phyloP scores from a whole-genome alignment of 2,888 invertebrate species.

The Ernsta delagoae region DNA sequence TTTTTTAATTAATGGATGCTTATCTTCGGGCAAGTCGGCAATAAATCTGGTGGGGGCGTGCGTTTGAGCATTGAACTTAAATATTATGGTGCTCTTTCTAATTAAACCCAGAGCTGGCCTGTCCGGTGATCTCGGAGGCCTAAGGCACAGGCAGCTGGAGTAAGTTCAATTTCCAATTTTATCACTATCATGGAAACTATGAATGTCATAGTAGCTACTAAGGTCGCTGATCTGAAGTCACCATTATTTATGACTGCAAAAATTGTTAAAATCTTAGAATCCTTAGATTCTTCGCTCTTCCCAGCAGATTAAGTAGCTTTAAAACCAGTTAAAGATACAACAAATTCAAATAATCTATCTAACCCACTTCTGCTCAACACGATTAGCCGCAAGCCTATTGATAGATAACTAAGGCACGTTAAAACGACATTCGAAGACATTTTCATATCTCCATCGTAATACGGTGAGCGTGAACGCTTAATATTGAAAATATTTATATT shows the following conservation, averaged over 20 bases:
- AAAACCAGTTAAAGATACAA: background rate
- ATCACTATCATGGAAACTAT: too few relatives aligned
- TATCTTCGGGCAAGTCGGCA: slow-evolving; percentile 73
- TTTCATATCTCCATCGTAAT: slow-evolving; percentile 23
- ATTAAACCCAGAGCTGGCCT: slow-evolving; percentile 71
- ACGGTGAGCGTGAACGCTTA: slow-evolving; percentile 16
- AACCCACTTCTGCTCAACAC: background rate
- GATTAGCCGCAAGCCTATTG: slow-evolving; percentile 26
- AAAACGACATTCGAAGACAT: slow-evolving; percentile 22
- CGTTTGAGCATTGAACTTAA: slow-evolving; percentile 72
- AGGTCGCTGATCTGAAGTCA: too few relatives aligned
- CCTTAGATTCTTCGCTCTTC: too few relatives aligned
- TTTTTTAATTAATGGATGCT: slow-evolving; percentile 84
- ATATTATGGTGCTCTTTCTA: slow-evolving; percentile 81
- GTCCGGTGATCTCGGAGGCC: slow-evolving; percentile 42
- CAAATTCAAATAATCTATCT: background rate
- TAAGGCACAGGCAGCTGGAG: slow-evolving; percentile 41
- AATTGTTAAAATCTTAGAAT: too few relatives aligned
- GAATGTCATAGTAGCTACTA: too few relatives aligned
- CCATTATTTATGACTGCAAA: too few relatives aligned
- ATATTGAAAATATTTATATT: slow-evolving; percentile 30
- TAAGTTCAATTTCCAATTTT: too few relatives aligned
- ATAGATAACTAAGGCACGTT: slow-evolving; percentile 14
- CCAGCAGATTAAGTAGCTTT: background rate
- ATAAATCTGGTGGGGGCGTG: slow-evolving; percentile 81